Evolutionary conservation across 2,888 invertebrate species (phyloP), one percentile per base, ranked within the genome.

Genomic region (Nezara viridula): DNA sequence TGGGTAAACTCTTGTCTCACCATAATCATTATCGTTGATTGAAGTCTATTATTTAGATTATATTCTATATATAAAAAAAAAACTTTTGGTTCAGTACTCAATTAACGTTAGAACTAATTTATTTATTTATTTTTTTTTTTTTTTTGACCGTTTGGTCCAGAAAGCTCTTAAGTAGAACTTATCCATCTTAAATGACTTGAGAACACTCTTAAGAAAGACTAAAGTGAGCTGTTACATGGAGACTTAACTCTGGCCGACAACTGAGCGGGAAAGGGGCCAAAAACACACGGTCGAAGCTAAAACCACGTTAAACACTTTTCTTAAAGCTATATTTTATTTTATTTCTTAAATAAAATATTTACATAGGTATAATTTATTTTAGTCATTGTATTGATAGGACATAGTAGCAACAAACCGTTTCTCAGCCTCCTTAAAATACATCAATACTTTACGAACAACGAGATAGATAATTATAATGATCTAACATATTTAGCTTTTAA

Each of bases 181-280:
- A 66, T 66, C 32, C 32, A 32, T 66, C 32, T 66, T 66, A 66
- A 66, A 19, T 16, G 66, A 32, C 66, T 66, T 32, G 66, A 66
- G 32, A 66, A 66, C 66, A 66, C 27, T 60, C 60, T 66, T 66
- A 66, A 66, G 66, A 66, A 66, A 19, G 32, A 27, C 66, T 32
- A 32, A 66, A 66, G 66, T 66, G 32, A 32, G 19, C 16, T 19
- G 66, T 66, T 66, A 66, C 66, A 66, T 32, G 66, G 66, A 32
- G 66, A 66, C 66, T 66, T 66, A 44, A 66, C 66, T 66, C 60
- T 27, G 60, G 32, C 6, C 32, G n/a, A 66, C 66, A 66, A 32
- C 66, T 66, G 19, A 32, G 32, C 32, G 66, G 66, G 66, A 66
- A 66, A 66, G 66, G 32, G 66, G 66, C 66, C 66, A 66, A 66